Conservation (phyloP, 2,888 invertebrate genomes). For the Dryocosmus kuriphilus region DNA sequence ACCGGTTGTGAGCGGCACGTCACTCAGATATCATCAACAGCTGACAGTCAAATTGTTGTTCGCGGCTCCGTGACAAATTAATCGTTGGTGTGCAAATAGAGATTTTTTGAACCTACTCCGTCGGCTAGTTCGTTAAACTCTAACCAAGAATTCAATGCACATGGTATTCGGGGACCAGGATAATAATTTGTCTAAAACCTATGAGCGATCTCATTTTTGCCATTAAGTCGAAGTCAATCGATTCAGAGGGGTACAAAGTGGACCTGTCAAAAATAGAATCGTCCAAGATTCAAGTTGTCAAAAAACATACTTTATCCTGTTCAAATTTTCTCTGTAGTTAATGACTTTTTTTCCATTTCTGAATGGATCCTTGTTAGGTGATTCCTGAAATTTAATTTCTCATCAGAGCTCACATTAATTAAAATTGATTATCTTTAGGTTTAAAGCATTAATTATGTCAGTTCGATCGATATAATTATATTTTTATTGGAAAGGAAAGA, state of each 20-base stretch:
- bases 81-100: conserved; percentile 52
- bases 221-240: conserved; percentile 16
- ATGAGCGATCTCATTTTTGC: conserved; percentile 16
- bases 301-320: conserved; percentile 6
- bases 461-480: not conserved
- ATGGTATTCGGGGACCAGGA: conserved; percentile 1
- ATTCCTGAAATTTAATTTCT: not conserved
- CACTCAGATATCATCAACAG: conserved; percentile 58
- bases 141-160: conserved; percentile 13
- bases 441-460: not conserved
- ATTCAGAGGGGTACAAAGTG: conserved; percentile 17
- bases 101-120: conserved; percentile 6
- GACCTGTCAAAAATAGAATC: conserved; percentile 25
- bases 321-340: conserved; percentile 16
- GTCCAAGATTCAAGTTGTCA: not conserved
- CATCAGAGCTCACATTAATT: not conserved
- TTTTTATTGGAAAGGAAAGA: not conserved
- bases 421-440: too few species aligned
- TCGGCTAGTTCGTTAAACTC: conserved; percentile 25
- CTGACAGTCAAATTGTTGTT: conserved; percentile 61
- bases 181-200: conserved; percentile 24
- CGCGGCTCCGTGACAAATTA: conserved; percentile 63
- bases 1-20: conserved; percentile 63
- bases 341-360: conserved; percentile 19
- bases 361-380: not conserved